Percentiles rank a stretch among this genome's conserved stretches.
Evolutionary conservation across 2,797 vertebrate genomes (phyloP).

Genomic region (Xenentodon cancila): DNA sequence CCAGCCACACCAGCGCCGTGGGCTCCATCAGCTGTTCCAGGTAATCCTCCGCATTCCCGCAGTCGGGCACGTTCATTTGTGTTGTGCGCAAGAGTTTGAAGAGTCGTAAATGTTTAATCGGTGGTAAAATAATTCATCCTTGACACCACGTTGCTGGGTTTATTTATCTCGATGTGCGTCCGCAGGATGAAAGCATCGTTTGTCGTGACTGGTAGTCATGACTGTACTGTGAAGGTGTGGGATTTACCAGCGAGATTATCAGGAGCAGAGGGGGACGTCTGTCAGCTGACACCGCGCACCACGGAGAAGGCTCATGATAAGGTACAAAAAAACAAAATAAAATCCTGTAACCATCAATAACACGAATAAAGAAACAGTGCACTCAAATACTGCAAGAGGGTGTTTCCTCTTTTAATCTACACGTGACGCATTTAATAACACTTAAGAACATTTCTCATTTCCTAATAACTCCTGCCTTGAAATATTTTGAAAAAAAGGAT

Average conservation of each 20-base stretch:
- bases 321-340: slow-evolving; percentile 48
- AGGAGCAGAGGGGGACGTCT: slow-evolving; percentile 31
- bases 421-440: too few relatives aligned
- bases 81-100: neutral
- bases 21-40: slow-evolving; percentile 92
- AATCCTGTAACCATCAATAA: too few relatives aligned
- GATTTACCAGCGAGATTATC: slow-evolving; percentile 80
- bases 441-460: too few relatives aligned
- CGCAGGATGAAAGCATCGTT: slow-evolving; percentile 88
- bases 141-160: neutral
- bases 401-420: too few relatives aligned
- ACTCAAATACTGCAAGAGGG: too few relatives aligned
- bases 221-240: slow-evolving; percentile 96
- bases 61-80: neutral
- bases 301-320: slow-evolving; percentile 92
- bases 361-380: neutral
- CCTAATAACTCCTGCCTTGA: too few relatives aligned
- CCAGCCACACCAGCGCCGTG: slow-evolving; percentile 88
- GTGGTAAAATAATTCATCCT: neutral
- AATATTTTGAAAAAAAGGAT: too few relatives aligned
- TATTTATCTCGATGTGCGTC: slow-evolving; percentile 6
- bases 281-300: slow-evolving; percentile 75
- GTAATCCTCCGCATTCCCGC: slow-evolving; percentile 67
- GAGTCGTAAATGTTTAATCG: neutral
- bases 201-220: slow-evolving; percentile 93